Evolutionary conservation across 2,113 vertebrate genomes (phyloP).

Genomic region (Rhagologus leucostigma): DNA sequence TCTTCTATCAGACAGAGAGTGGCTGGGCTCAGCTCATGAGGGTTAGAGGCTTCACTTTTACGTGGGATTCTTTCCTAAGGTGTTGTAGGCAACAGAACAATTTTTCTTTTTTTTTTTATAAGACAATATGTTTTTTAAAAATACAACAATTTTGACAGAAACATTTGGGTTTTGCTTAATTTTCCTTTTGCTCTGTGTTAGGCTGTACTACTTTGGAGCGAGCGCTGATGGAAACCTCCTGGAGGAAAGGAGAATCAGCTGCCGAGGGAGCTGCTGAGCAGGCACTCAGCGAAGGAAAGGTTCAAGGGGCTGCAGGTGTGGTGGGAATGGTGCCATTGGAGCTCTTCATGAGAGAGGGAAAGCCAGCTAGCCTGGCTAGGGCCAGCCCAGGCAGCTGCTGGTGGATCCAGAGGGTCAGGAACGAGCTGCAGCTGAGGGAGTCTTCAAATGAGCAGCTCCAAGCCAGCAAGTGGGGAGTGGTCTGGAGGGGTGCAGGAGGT

Average conservation of each 20-base stretch:
- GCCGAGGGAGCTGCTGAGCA: background rate
- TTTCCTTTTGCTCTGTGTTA: background rate
- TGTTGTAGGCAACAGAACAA: background rate
- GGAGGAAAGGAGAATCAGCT: background rate
- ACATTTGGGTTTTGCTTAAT: background rate
- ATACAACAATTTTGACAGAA: background rate
- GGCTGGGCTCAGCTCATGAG: background rate
- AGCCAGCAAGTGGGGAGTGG: fast-evolving
- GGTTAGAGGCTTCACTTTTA: background rate
- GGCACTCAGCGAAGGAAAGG: no score
- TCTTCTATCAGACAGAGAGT: background rate
- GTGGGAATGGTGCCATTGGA: background rate
- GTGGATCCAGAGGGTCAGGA: background rate
- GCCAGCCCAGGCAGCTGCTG: background rate
- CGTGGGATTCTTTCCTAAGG: background rate
- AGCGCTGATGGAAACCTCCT: background rate
- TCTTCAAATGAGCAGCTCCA: background rate
- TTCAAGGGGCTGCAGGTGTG: background rate
- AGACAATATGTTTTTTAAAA: background rate
- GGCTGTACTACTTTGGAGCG: background rate
- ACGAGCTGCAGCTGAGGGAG: background rate
- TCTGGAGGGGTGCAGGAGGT: background rate
- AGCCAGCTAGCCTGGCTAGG: background rate
- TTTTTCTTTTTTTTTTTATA: background rate
- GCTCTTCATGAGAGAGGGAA: background rate